Base-by-base conservation (phyloP, 2,888 invertebrate species). In the Leptopterna dolabrata region DNA sequence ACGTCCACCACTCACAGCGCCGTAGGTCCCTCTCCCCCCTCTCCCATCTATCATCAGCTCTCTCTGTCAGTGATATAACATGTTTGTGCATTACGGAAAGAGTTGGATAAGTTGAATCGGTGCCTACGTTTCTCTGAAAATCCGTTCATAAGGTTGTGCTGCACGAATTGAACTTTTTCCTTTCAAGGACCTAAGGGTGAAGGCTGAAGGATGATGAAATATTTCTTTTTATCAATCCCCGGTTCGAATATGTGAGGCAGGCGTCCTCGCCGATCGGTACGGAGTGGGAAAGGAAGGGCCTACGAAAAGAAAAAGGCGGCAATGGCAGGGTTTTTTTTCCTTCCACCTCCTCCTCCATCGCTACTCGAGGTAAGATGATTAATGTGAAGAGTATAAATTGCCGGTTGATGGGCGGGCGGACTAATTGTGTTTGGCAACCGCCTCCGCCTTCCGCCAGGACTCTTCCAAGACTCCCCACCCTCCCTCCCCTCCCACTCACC, bases 341-440 rank as follows among this genome's bases (percentile, higher is more conserved):
- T 63, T 81, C n/a, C 41, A 6, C 36, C 24, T 81, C n/a, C 63
- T 45, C 14, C 45, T 45, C 45, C 78, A 45, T 55, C 81, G 30
- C 55, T 70, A 70, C 63, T 70, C 63, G 70, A 83, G 70, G 83
- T 70, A 70, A 63, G 83, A 83, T 83, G 83, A 83, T 83, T 83
- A 83, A 83, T 83, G 83, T 41, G 70, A 41, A 45, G 83, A 70
- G 83, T 83, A 83, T 83, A 83, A 83, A 83, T 83, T 83, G 83
- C 83, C 83, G 83, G 63, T 83, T 83, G 83, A 83, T 83, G 83
- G 83, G 83, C 70, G 83, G 83, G 63, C 55, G 83, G 83, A 36
- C 83, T 83, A 83, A 83, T 83, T 83, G 83, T 83, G 83, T 83
- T 83, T 83, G 83, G 83, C 83, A 83, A 83, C 41, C 83, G 41